Evolutionary conservation across 1,140 invertebrate genomes (phyloP).

Genomic region (Camponotus pennsylvanicus): DNA sequence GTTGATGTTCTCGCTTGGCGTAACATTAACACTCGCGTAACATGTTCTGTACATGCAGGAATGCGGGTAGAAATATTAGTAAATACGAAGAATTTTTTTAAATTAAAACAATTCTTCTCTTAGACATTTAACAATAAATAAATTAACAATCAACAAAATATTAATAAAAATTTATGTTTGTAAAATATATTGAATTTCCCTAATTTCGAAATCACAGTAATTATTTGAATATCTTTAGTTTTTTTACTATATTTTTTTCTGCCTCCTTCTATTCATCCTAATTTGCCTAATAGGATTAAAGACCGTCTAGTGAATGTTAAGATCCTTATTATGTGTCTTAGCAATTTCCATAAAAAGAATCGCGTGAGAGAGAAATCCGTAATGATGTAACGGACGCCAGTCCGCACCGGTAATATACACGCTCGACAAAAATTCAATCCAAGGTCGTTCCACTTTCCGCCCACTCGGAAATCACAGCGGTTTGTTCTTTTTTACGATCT

Average conservation of each 20-base stretch:
- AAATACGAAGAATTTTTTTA: not conserved
- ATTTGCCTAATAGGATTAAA: conserved; percentile 34
- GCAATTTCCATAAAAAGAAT: conserved; percentile 46
- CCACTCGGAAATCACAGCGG: conserved; percentile 67
- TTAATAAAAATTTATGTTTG: not conserved
- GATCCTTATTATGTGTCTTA: not conserved
- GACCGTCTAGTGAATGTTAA: conserved; percentile 3
- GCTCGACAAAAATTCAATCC: conserved; percentile 76
- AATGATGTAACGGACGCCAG: conserved; percentile 60
- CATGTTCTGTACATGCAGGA: not conserved
- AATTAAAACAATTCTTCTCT: not conserved
- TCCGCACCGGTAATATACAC: conserved; percentile 41
- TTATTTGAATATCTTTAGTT: not conserved
- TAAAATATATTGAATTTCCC: not conserved
- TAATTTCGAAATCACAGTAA: not conserved
- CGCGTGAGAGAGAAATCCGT: conserved; percentile 56
- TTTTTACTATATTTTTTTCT: not conserved
- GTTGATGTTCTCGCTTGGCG: conserved; percentile 35
- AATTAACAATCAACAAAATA: not conserved
- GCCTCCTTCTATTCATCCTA: not conserved
- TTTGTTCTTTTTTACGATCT: conserved; percentile 62
- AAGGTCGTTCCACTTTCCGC: conserved; percentile 83
- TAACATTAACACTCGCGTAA: conserved; percentile 23
- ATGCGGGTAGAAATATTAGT: not conserved
- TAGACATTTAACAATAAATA: not conserved